Evolutionary conservation across 2,888 invertebrate species (phyloP), one percentile per base, ranked within the genome.

Genomic region (Microctonus aethiopoides): DNA sequence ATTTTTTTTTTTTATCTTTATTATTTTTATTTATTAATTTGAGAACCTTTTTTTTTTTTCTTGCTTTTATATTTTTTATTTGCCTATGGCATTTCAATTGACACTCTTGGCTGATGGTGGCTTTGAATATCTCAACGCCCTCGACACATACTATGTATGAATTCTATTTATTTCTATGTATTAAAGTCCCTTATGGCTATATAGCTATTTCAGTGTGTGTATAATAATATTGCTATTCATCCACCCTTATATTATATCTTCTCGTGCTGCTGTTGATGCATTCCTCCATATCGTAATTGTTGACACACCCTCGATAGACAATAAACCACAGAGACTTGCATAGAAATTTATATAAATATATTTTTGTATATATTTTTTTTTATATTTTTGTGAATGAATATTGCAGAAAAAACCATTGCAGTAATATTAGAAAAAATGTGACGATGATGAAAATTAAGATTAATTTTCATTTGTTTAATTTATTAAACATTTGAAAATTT

Each of bases 1-100:
- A 5, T 20, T n/a, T 16, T 46, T 16, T 4, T 16, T 16, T 46
- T n/a, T 59, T 32, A 11, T 4, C 3, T 59, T 56, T 29, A 29
- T 59, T 20, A 34, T 59, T 22, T 32, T 56, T 7, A 5, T 56
- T n/a, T 56, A 54, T 24, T 24, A 22, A 22, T 54, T 24, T 11
- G 54, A 10, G 22, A 9, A n/a, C n/a, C 22, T 22, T 46, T n/a
- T 46, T 20, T 20, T 16, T 4, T 46, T 16, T 16, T 46, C 16
- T 59, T 22, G 7, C 10, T 6, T 59, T 56, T n/a, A 29, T 59
- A 59, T 59, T 59, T 11, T 59, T 32, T 34, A 29, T 59, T 59
- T 59, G 4, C 13, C 32, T 34, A 20, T 34, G 20, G 13, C 59
- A 59, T 59, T 59, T 20, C 59, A 59, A 59, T 59, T 59, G 59